Base-by-base conservation (phyloP, 2,113 vertebrate genomes). In the Sitta europaea region DNA sequence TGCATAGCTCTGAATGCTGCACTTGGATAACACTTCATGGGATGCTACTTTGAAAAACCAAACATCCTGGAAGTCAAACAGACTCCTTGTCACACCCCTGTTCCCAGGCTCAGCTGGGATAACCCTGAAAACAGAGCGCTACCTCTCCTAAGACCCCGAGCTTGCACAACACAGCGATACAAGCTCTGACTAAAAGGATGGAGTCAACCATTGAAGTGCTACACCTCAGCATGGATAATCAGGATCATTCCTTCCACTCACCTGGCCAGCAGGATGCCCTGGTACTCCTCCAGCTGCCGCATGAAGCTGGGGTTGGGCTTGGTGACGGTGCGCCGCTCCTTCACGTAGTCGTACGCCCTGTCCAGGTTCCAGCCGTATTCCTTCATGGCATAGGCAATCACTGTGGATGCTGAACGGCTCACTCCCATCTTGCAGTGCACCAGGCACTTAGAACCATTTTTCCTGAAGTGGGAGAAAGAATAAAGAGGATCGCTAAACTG, bases 401-500 rank as follows among this genome's bases (percentile, higher is more conserved):
- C 99, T 0, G 99, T 99, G 97, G 99, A 99, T 2, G 99, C 99
- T 0, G 99, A 99, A 88, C 99, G 99, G 66, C 99, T 99, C 96
- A 99, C 99, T 1, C 99, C 99, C 99, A 99, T 99, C 97, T 99
- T 99, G 97, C 99, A 99, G 98, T 99, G 99, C 90, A 99, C 99
- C 90, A 99, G 98, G 96, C 99, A 99, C 97, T 99, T 99, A 2
- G 98, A 99, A 40, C 99, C 99, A 3, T 98, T 99, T 97, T 99
- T 99, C 97, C 99, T 99, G 40, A 53, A 38, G n/a, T 10, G 6
- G 54, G 43, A 90, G 31, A 74, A 58, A 63, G 59, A 51, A 45
- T 42, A 79, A 81, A 74, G 42, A 89, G 31, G n/a, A 84, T 88
- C 35, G 38, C 7, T 66, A 7, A 67, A 87, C 1, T 82, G 57